phyloP scores from a whole-genome alignment of 37 sponge, comb jelly and placozoan species.

The Beroe ovata region DNA sequence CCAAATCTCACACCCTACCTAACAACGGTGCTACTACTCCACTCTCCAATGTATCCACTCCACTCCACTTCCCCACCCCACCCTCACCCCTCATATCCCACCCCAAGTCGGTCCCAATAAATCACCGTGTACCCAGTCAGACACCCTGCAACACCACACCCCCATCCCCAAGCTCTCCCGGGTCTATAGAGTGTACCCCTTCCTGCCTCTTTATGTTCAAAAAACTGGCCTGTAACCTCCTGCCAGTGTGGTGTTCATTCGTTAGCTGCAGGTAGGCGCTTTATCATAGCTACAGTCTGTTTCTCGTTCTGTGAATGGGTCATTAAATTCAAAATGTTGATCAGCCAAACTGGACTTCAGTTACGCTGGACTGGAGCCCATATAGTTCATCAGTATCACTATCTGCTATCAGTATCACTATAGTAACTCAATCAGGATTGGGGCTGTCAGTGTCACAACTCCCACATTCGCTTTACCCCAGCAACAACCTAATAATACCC shows the following conservation, averaged over 20 bases:
- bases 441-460: too few relatives aligned
- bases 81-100: slow-evolving; percentile 14
- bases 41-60: background rate
- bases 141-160: background rate
- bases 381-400: too few relatives aligned
- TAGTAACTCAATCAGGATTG: too few relatives aligned
- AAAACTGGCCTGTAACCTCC: slow-evolving; percentile 21
- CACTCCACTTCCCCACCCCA: background rate
- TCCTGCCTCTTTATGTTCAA: slow-evolving; percentile 48
- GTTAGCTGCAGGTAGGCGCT: slow-evolving; percentile 25
- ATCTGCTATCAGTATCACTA: too few relatives aligned
- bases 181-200: slow-evolving; percentile 30
- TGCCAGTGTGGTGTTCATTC: slow-evolving; percentile 43
- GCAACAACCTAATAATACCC: too few relatives aligned
- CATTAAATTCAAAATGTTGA: too few relatives aligned
- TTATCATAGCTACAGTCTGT: too few relatives aligned
- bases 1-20: background rate
- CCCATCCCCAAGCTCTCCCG: slow-evolving; percentile 24
- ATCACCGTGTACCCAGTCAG: background rate
- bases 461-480: too few relatives aligned
- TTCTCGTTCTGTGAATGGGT: too few relatives aligned
- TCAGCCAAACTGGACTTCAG: too few relatives aligned
- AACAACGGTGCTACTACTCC: background rate
- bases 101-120: background rate
- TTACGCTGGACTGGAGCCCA: too few relatives aligned